Evolutionary conservation across 2,888 invertebrate species (phyloP), one percentile per base, ranked within the genome.

Genomic region (Tricholauxania praeusta): DNA sequence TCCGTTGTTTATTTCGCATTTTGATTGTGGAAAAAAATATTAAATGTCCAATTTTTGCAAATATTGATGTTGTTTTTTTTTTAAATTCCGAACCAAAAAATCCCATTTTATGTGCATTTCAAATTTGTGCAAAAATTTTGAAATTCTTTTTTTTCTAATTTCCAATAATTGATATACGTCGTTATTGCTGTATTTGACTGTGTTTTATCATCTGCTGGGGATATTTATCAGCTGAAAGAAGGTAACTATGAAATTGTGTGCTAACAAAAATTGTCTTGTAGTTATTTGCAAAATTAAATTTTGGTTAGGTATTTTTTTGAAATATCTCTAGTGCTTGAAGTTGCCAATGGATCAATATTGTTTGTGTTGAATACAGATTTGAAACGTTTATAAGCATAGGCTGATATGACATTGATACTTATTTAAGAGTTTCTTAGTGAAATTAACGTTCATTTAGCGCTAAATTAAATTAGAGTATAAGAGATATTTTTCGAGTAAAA

Each of bases 21-120:
- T 73, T 74, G 73, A 75, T 73, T 76, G 71, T 77, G 64, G 65
- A 65, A 71, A 77, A 74, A 76, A 76, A 75, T 70, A 72, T 65
- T 72, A 74, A 77, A 74, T 74, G 64, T 74, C 68, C 66, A 72
- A 76, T 71, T 73, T 65, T 74, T 73, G 68, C 67, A 73, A 70
- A 73, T 75, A 74, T 74, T 65, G 67, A 66, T 66, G 52, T 66
- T 68, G 59, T 53, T 74, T 74, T 72, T 74, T 72, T 68, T 64
- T 67, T 51, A 74, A 74, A 73, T 72, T 73, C 73, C 69, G 76
- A 72, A 67, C 57, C 39, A 65, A 67, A 67, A 66, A 76, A 74
- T 70, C 72, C 69, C 65, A 73, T 71, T 74, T 73, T 74, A 76
- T 74, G 73, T 76, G 76, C 65, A 76, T 74, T 76, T 74, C 57